phyloP scores from a whole-genome alignment of 2,797 vertebrate species.

The Scolopax bukidnonensis region DNA sequence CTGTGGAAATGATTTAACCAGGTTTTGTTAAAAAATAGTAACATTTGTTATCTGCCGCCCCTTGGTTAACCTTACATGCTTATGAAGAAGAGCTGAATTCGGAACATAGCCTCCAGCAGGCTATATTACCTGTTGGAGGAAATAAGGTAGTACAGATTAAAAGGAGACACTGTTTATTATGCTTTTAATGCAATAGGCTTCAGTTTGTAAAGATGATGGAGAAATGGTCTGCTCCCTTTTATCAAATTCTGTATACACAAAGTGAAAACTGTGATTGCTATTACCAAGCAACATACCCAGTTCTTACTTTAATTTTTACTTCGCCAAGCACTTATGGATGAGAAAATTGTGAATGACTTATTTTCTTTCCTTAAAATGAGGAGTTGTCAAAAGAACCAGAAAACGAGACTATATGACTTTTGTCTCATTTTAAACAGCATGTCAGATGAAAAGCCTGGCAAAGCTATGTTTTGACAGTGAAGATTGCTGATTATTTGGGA shows the following conservation, averaged over 20 bases:
- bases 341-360: neutral
- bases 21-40: neutral
- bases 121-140: neutral
- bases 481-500: conserved; percentile 23
- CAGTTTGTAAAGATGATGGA: neutral
- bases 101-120: neutral
- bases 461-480: conserved; percentile 48
- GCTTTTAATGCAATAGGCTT: neutral
- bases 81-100: neutral
- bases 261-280: neutral
- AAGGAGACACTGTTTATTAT: neutral
- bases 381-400: neutral
- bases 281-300: neutral
- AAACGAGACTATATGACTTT: neutral
- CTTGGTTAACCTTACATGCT: neutral
- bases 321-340: neutral
- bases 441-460: conserved; percentile 13
- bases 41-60: neutral
- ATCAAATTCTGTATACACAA: neutral
- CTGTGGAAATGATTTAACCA: neutral
- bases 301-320: neutral
- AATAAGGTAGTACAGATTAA: neutral
- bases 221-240: neutral
- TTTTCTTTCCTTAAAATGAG: neutral
- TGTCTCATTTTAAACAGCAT: neutral